Evolutionary conservation across 1,140 invertebrate species (phyloP), one percentile per base, ranked within the genome.

Genomic region (Stenopsyche tienmushanensis): DNA sequence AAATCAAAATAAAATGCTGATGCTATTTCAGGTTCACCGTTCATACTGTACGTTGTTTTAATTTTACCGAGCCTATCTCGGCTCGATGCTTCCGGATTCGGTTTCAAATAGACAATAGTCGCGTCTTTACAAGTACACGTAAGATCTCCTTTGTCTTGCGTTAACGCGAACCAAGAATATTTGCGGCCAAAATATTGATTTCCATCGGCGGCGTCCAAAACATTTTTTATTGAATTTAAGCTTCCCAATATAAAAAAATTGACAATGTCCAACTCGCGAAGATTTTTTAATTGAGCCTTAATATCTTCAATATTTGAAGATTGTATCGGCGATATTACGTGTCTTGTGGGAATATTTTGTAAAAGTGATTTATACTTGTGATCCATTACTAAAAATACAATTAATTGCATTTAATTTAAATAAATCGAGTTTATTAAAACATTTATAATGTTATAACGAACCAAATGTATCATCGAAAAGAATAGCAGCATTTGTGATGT

Each of bases 321-420:
- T 74, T 81, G 78, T 77, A 88, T 83, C 15, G 83, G 82, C 0
- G 88, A 85, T 20, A 93, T 94, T 0, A 94, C 86, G 73, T 95
- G 92, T 1, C 92, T 82, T 0, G 92, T 93, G 15, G 92, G 90
- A 23, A 95, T 88, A 76, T 96, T 95, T 73, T 93, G 84, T 10
- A 96, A 77, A 1, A 96, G 76, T 5, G 91, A 91, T 76, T 94
- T 94, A 78, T 94, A 95, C 77, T 96, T 94, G 78, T 95, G 91
- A 71, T 94, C 91, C 90, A 96, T 93, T 0, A 91, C 87, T 90
- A 76, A 57, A 64, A 66, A 59, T 65, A 62, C 24, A 49, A 47
- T 7, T 18, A 62, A 62, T 26, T 49, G 10, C 17, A 62, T 49
- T 20, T 59, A n/a, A n/a, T 39, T n/a, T 39, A 39, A 39, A 39